Evolutionary conservation across 2,888 invertebrate species (phyloP).

Genomic region (Corbicula japonica): DNA sequence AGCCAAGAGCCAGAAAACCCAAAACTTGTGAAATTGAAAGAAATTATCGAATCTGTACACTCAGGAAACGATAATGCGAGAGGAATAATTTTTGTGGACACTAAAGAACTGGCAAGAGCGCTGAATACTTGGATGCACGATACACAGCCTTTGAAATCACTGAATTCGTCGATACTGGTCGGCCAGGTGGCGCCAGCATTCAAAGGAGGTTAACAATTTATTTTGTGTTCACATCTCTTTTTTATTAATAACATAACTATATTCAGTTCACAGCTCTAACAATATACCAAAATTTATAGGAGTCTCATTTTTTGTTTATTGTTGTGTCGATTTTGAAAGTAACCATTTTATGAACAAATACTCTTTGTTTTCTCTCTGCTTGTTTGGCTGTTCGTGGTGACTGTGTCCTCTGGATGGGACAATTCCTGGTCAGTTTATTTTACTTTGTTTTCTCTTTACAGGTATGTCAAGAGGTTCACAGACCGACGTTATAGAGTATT

Average conservation of each 20-base stretch:
- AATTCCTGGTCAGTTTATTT: neutral
- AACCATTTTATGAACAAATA: too few relatives aligned
- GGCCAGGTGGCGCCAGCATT: slow-evolving; percentile 61
- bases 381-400: neutral
- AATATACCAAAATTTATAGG: too few relatives aligned
- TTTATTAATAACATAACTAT: too few relatives aligned
- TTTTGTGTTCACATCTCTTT: too few relatives aligned
- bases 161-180: slow-evolving; percentile 73
- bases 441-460: slow-evolving; percentile 44
- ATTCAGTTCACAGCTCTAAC: too few relatives aligned
- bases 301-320: too few relatives aligned
- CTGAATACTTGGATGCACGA: slow-evolving; percentile 80
- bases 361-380: too few relatives aligned
- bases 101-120: slow-evolving; percentile 78
- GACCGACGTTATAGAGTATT: slow-evolving; percentile 78
- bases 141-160: slow-evolving; percentile 64
- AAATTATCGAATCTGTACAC: slow-evolving; percentile 66
- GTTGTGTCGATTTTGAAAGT: too few relatives aligned
- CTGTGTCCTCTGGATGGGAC: too few relatives aligned
- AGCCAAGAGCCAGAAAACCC: slow-evolving; percentile 72
- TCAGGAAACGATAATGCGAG: slow-evolving; percentile 50
- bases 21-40: slow-evolving; percentile 73
- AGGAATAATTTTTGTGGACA: slow-evolving; percentile 84
- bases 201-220: slow-evolving; percentile 41
- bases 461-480: slow-evolving; percentile 83